Percentiles rank a stretch among this genome's conserved stretches.
Conservation (phyloP, 2,888 invertebrate genomes). For the Sinotaia quadrata region DNA sequence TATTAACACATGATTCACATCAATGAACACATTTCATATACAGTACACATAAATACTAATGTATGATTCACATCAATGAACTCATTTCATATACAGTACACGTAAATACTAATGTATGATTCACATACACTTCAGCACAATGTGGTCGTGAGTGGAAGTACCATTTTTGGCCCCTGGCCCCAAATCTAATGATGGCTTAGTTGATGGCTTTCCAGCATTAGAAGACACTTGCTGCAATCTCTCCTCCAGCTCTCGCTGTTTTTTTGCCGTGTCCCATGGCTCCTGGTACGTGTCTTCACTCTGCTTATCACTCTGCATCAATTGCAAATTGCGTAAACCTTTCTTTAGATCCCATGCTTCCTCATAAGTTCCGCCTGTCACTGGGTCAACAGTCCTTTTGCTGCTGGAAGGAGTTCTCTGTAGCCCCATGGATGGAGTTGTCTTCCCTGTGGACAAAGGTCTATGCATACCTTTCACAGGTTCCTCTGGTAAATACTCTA, state of each 20-base stretch:
- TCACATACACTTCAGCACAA: too few species aligned
- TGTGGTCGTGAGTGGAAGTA: too few species aligned
- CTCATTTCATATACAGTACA: too few species aligned
- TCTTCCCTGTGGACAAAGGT: not conserved
- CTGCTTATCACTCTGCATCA: slow-evolving; percentile 36
- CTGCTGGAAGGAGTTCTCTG: not conserved
- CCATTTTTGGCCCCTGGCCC: too few species aligned
- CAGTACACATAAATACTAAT: too few species aligned
- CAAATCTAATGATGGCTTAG: too few species aligned
- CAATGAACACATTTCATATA: too few species aligned
- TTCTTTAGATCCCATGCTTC: slow-evolving; percentile 43
- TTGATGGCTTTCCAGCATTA: too few species aligned
- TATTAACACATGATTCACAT: too few species aligned
- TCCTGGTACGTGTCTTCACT: slow-evolving; percentile 59
- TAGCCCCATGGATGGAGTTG: not conserved
- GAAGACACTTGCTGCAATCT: slow-evolving; percentile 51
- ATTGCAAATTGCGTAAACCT: slow-evolving; percentile 9
- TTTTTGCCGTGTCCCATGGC: slow-evolving; percentile 61
- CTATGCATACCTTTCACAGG: not conserved
- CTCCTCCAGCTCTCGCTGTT: slow-evolving; percentile 61
- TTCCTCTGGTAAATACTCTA: slow-evolving; percentile 30
- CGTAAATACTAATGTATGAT: too few species aligned
- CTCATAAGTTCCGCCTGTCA: slow-evolving; percentile 35
- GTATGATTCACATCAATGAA: too few species aligned
- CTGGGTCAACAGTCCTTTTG: slow-evolving; percentile 15